Percentiles rank a stretch among this genome's conserved stretches.
These are phyloP conservation scores for Lanius collurio DNA, from an alignment of 2,113 vertebrate genomes.

Conservation along the genomic window DNA sequence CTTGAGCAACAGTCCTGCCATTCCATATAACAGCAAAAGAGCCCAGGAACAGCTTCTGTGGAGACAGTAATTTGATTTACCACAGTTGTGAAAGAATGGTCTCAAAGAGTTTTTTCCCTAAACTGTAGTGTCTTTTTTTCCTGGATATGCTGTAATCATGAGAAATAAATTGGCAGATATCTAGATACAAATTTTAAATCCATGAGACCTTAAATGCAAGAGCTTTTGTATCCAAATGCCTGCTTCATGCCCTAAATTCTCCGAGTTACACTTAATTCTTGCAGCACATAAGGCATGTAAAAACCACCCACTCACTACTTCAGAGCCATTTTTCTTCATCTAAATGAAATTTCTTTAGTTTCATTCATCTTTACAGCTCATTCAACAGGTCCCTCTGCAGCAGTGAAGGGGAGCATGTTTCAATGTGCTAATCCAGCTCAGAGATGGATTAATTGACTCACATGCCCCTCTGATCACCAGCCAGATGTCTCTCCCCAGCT, in stretches of 20 bases:
- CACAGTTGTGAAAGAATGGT: not conserved
- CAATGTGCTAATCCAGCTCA: slow-evolving; percentile 40
- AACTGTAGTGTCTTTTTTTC: not conserved
- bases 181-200: not conserved
- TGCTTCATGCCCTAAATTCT: slow-evolving; percentile 26
- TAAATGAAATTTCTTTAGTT: slow-evolving; percentile 67
- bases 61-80: not conserved
- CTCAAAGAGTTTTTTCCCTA: not conserved
- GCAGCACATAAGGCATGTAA: slow-evolving; percentile 23
- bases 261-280: slow-evolving; percentile 28
- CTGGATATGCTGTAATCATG: not conserved
- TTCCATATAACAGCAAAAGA: not conserved
- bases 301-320: slow-evolving; percentile 52
- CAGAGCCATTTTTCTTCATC: slow-evolving; percentile 62
- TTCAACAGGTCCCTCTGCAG: slow-evolving; percentile 54
- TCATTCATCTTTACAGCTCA: slow-evolving; percentile 63
- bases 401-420: slow-evolving; percentile 59
- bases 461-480: slow-evolving; percentile 65
- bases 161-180: not conserved
- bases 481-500: slow-evolving; percentile 72
- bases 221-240: not conserved
- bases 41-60: not conserved
- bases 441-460: slow-evolving; percentile 58
- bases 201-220: not conserved
- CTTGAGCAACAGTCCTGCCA: not conserved